Conservation (phyloP, 2,888 invertebrate species). For the Cepaea hortensis region DNA sequence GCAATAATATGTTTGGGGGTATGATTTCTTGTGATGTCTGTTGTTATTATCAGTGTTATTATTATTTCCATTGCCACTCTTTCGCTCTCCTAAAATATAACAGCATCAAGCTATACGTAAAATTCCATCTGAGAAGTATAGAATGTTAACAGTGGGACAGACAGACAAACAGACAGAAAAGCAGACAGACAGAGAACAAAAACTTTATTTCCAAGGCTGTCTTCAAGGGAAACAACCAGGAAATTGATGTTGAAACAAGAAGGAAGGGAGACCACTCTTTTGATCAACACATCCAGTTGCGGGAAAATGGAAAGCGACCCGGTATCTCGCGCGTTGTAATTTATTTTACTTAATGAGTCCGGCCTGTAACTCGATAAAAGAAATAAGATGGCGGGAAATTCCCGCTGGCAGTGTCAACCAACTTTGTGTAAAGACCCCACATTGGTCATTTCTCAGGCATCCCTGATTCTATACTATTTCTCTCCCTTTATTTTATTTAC, state of each 20-base stretch:
- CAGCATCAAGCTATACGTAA: background rate
- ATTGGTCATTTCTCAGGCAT: background rate
- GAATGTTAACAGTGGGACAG: background rate
- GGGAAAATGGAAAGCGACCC: constrained; percentile 2
- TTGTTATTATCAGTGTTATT: too few species aligned
- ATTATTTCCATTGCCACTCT: too few species aligned
- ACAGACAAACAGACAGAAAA: background rate
- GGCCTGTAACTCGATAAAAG: constrained; percentile 48
- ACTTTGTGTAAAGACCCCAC: background rate
- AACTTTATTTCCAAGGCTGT: background rate
- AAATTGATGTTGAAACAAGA: constrained; percentile 44
- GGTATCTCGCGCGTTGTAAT: constrained; percentile 18
- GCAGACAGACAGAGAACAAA: background rate
- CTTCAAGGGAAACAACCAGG: constrained; percentile 37
- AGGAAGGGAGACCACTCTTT: constrained; percentile 27
- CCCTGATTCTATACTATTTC: background rate
- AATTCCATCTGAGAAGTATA: background rate
- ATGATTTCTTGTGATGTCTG: too few species aligned
- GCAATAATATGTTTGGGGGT: too few species aligned
- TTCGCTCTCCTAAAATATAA: background rate
- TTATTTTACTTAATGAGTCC: constrained; percentile 48
- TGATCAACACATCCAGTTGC: constrained; percentile 1
- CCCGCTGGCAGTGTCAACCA: background rate
- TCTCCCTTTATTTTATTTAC: background rate
- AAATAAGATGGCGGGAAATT: constrained; percentile 42